Conservation (phyloP, 2,797 vertebrate species). For the Periparus ater region DNA sequence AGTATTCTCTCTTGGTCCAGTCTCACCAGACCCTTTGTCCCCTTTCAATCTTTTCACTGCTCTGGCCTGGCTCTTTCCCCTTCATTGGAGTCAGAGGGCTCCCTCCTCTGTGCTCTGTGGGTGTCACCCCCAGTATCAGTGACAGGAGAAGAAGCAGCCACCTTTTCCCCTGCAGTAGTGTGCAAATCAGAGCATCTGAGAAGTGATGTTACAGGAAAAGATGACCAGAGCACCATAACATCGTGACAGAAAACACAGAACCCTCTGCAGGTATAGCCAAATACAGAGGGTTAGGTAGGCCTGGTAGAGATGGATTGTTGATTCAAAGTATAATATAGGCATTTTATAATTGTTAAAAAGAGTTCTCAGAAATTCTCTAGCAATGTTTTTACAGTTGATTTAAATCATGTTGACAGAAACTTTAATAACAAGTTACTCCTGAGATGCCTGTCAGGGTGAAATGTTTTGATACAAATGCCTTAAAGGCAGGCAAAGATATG, state of each 20-base stretch:
- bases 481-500: not conserved
- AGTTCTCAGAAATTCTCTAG: not conserved
- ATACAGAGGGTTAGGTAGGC: not conserved
- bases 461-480: not conserved
- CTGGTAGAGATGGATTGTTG: not conserved
- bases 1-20: not conserved
- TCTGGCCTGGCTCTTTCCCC: not conserved
- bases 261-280: not conserved
- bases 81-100: not conserved
- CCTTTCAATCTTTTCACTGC: not conserved
- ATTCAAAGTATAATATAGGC: not conserved
- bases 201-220: fast-evolving
- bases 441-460: fast-evolving
- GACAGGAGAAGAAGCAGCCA: not conserved
- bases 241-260: not conserved
- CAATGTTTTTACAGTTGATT: not conserved
- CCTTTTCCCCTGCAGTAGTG: not conserved
- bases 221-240: not conserved
- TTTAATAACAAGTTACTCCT: not conserved
- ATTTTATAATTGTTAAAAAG: not conserved
- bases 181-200: not conserved
- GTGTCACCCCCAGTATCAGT: not conserved
- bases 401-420: not conserved
- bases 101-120: not conserved
- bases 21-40: not conserved